Evolutionary conservation across 2,113 vertebrate genomes (phyloP).

Genomic region (Microcebus jonahi): DNA sequence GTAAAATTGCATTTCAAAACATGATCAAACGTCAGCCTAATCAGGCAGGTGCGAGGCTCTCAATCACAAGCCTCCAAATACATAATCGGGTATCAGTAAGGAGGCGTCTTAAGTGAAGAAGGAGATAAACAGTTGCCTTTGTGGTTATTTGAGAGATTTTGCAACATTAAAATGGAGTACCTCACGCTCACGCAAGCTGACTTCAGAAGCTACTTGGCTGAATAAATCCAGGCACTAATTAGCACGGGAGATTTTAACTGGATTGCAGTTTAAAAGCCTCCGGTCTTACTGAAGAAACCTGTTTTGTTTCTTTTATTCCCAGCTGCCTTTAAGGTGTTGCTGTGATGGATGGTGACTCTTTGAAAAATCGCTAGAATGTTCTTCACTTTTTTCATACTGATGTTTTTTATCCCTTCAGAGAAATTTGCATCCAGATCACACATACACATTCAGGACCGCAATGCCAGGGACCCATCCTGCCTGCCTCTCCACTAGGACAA

Average conservation of each 20-base stretch:
- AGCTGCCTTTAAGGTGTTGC: not conserved
- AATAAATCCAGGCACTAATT: conserved; percentile 47
- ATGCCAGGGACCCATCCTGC: not conserved
- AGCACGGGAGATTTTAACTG: conserved; percentile 30
- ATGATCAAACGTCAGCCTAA: conserved; percentile 55
- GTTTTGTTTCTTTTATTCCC: conserved; percentile 18
- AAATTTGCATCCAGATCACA: not conserved
- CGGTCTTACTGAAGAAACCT: not conserved
- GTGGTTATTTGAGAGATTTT: conserved; percentile 56
- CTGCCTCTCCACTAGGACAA: not conserved
- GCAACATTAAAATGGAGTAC: conserved; percentile 57
- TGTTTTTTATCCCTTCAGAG: not conserved
- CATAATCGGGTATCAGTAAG: conserved; percentile 66
- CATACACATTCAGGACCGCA: too few species aligned
- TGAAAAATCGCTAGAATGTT: not conserved
- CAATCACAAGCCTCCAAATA: conserved; percentile 70
- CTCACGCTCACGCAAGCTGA: not conserved
- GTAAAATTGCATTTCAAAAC: conserved; percentile 55
- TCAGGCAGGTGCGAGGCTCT: conserved; percentile 75
- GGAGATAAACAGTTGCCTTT: conserved; percentile 72
- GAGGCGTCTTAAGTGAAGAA: conserved; percentile 68
- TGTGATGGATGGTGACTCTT: not conserved
- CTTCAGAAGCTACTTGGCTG: not conserved
- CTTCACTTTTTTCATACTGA: not conserved
- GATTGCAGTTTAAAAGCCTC: conserved; percentile 10